A percentile compares a stretch with the other conserved stretches of the same genome.
These are phyloP conservation scores for Sycophila sp. DNA, from an alignment of 1,140 invertebrate genomes.

Conservation along the genomic window DNA sequence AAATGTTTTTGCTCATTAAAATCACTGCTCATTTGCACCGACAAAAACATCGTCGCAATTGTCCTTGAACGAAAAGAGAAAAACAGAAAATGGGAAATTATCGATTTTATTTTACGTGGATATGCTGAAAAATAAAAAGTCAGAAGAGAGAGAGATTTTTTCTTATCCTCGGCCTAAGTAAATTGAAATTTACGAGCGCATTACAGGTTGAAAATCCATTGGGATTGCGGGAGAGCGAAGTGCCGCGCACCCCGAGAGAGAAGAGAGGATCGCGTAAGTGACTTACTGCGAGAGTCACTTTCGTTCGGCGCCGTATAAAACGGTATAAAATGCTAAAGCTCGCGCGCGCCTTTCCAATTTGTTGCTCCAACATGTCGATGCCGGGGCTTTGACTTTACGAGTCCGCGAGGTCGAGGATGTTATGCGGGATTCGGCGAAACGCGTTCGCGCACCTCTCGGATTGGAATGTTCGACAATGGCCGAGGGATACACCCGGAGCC, in stretches of 20 bases:
- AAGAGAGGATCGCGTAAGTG: background rate
- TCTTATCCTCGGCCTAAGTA: too few relatives aligned
- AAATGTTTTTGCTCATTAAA: too few relatives aligned
- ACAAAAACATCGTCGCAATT: too few relatives aligned
- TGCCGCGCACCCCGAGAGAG: background rate
- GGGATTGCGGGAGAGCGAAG: background rate
- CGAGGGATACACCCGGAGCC: background rate
- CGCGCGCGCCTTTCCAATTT: constrained; percentile 17
- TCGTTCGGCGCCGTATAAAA: background rate
- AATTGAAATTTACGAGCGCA: constrained; percentile 7
- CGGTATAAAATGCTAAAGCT: background rate
- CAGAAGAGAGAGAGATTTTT: too few relatives aligned
- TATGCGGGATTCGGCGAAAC: background rate
- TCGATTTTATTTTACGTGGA: too few relatives aligned
- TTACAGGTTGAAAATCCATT: background rate
- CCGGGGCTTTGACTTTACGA: constrained; percentile 21
- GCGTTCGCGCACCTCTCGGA: background rate
- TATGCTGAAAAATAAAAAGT: too few relatives aligned
- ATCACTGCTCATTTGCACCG: too few relatives aligned
- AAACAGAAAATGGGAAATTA: too few relatives aligned
- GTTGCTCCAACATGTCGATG: constrained; percentile 14
- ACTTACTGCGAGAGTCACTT: background rate
- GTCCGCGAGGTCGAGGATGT: background rate
- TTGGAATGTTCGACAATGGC: constrained; percentile 2
- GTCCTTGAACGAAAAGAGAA: background rate